Percentiles rank a stretch among this genome's conserved stretches.
Evolutionary conservation across 2,888 invertebrate species (phyloP).

Genomic region (Carterocephalus palaemon): DNA sequence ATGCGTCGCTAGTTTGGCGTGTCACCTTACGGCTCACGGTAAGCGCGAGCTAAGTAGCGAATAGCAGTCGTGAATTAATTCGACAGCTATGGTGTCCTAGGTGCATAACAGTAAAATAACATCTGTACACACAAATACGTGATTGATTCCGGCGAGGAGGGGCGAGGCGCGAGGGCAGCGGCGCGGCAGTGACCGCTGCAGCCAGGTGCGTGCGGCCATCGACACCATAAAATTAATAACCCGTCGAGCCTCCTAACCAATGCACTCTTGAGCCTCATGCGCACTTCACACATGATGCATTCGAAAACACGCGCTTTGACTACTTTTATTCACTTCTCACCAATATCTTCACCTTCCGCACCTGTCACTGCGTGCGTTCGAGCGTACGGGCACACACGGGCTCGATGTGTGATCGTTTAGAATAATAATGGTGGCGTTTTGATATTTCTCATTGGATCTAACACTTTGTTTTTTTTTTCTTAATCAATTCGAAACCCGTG

Average conservation of each 20-base stretch:
- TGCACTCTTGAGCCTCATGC: conserved; percentile 63
- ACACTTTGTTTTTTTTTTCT: no score
- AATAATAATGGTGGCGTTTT: no score
- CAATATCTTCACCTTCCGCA: conserved; percentile 7
- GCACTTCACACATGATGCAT: conserved; percentile 48
- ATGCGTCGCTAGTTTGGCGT: no score
- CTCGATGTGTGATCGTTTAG: no score
- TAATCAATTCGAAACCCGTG: no score
- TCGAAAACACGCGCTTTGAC: conserved; percentile 27
- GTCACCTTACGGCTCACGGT: no score
- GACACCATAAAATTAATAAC: conserved; percentile 79
- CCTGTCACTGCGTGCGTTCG: conserved; percentile 2
- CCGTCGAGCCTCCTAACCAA: conserved; percentile 71
- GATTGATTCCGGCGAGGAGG: conserved; percentile 55
- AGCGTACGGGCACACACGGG: background rate
- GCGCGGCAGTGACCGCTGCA: conserved; percentile 71
- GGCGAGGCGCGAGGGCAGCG: conserved; percentile 36
- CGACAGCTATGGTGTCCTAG: conserved; percentile 12
- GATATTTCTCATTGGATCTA: no score
- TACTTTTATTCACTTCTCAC: conserved; percentile 28
- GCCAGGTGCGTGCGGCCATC: conserved; percentile 76
- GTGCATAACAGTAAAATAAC: conserved; percentile 34
- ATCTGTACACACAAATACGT: conserved; percentile 43
- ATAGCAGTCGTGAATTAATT: no score
- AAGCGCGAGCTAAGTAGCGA: no score